Conservation (phyloP, 1,140 invertebrate species). For the Parapsyche elsis region DNA sequence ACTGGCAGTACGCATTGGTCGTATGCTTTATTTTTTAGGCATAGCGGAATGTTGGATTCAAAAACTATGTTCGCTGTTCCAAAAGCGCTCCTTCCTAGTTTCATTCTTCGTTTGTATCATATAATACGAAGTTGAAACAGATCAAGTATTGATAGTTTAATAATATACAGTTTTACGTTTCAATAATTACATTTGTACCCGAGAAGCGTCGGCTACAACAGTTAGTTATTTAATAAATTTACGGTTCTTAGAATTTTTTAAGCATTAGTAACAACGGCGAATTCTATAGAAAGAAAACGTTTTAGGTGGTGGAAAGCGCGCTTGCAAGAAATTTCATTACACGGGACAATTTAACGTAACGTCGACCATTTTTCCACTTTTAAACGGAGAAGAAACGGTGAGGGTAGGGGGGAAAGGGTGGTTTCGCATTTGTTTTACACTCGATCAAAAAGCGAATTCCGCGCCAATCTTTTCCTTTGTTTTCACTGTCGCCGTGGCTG, state of each 20-base stretch:
- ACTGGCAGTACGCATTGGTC: too few relatives aligned
- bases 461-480: neutral
- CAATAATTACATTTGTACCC: too few relatives aligned
- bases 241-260: neutral
- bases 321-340: conserved; percentile 19
- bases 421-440: neutral
- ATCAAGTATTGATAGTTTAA: too few relatives aligned
- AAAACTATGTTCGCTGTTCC: too few relatives aligned
- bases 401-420: neutral
- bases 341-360: conserved; percentile 24
- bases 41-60: too few relatives aligned
- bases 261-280: neutral
- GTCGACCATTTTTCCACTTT: conserved; percentile 7
- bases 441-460: neutral
- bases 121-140: too few relatives aligned
- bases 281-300: conserved; percentile 15
- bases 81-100: too few relatives aligned
- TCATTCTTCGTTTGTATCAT: too few relatives aligned
- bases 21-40: too few relatives aligned
- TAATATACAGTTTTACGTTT: too few relatives aligned
- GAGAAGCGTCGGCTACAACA: too few relatives aligned
- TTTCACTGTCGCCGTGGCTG: neutral
- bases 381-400: neutral
- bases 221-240: too few relatives aligned
- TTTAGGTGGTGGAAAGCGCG: neutral